Conservation (phyloP, 37 sponge, comb jelly and placozoan genomes). For the Corticium candelabrum region DNA sequence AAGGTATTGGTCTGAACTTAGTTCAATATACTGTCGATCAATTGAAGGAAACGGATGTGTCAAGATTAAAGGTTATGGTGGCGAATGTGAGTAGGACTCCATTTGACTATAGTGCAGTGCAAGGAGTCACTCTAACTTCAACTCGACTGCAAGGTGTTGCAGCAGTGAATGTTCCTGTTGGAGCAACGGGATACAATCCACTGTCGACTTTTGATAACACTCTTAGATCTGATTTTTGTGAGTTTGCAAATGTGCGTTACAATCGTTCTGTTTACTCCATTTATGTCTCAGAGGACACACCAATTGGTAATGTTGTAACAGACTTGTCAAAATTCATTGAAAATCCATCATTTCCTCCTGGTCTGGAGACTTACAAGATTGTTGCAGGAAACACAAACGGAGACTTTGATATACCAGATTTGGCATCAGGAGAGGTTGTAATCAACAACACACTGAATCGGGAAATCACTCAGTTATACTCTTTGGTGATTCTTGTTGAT, state of each 20-base stretch:
- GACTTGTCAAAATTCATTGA: not conserved
- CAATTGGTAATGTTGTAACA: not conserved
- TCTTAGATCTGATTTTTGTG: not conserved
- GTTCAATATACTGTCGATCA: constrained; percentile 1
- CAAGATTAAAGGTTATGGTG: not conserved
- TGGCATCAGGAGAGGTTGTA: no score
- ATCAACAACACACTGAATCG: no score
- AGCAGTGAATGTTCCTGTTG: not conserved
- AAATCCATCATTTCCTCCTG: not conserved
- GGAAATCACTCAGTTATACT: no score
- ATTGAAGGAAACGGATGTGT: not conserved
- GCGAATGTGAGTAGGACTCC: not conserved
- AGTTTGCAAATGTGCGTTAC: not conserved
- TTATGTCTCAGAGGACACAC: not conserved
- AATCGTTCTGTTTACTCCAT: not conserved
- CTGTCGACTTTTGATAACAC: not conserved
- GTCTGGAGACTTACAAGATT: not conserved
- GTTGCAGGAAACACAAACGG: not conserved
- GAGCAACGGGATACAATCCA: constrained; percentile 6
- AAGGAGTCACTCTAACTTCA: not conserved
- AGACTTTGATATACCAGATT: no score
- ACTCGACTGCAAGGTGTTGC: not conserved
- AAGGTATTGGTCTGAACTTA: not conserved
- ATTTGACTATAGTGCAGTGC: not conserved
- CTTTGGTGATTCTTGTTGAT: no score